Conservation (phyloP, 2,888 invertebrate species). For the Apodemia hepburni region DNA sequence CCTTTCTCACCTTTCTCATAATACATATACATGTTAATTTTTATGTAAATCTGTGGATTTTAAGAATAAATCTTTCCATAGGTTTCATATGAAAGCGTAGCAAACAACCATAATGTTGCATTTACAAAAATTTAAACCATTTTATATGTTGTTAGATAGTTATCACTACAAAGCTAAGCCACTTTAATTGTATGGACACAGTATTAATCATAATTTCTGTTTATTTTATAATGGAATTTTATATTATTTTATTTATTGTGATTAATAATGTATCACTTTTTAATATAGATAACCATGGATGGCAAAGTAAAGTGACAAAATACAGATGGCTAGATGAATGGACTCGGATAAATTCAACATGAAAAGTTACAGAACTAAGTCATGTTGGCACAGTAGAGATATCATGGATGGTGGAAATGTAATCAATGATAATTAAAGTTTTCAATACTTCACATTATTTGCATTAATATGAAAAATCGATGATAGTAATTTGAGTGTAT, state of each 20-base stretch:
- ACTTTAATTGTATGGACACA: too few relatives aligned
- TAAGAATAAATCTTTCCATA: conserved; percentile 31
- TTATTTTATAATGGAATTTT: background rate
- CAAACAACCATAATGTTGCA: background rate
- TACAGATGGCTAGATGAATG: conserved; percentile 34
- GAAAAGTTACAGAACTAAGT: conserved; percentile 55
- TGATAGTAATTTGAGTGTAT: conserved; percentile 40
- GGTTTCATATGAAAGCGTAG: too few relatives aligned
- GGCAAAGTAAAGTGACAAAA: conserved; percentile 61
- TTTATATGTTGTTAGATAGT: too few relatives aligned
- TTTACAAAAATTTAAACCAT: too few relatives aligned
- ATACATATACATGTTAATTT: too few relatives aligned
- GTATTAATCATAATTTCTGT: background rate
- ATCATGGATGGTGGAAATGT: conserved; percentile 72
- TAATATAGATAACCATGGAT: conserved; percentile 58
- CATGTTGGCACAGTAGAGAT: conserved; percentile 54
- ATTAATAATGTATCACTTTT: conserved; percentile 35
- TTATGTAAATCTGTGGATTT: too few relatives aligned
- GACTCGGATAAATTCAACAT: conserved; percentile 40
- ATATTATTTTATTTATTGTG: conserved; percentile 16
- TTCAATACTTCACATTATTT: conserved; percentile 45
- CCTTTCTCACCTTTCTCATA: too few relatives aligned
- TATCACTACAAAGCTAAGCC: too few relatives aligned
- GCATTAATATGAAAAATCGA: conserved; percentile 51
- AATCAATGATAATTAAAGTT: conserved; percentile 72